Evolutionary conservation across 1,140 invertebrate species (phyloP).

Genomic region (Eriocheir sinensis): DNA sequence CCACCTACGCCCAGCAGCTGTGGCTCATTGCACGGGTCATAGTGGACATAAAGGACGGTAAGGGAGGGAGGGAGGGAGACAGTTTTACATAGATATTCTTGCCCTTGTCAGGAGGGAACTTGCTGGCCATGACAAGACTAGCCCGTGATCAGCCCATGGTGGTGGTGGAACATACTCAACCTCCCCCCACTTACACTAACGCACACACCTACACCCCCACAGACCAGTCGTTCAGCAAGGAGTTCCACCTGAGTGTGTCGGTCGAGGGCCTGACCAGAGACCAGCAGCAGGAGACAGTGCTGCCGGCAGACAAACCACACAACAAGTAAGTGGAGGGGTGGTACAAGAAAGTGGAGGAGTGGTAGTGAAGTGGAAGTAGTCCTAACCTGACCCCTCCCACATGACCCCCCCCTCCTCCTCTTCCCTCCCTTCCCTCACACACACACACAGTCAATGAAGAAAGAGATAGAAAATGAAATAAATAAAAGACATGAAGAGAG

Average conservation of each 20-base stretch:
- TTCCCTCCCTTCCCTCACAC: too few relatives aligned
- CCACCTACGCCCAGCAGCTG: conserved; percentile 95
- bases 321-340: conserved; percentile 65
- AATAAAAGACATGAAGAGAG: too few relatives aligned
- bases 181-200: background rate
- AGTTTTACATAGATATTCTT: background rate
- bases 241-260: conserved; percentile 78
- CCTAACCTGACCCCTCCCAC: background rate
- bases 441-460: too few relatives aligned
- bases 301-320: conserved; percentile 67
- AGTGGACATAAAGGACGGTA: conserved; percentile 92
- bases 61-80: conserved; percentile 70
- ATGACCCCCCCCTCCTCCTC: background rate
- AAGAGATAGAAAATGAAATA: too few relatives aligned
- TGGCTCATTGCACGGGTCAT: conserved; percentile 94
- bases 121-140: too few relatives aligned
- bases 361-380: too few relatives aligned
- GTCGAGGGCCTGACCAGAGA: conserved; percentile 78
- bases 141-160: too few relatives aligned
- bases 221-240: conserved; percentile 79
- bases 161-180: background rate
- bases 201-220: background rate
- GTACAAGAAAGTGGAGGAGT: conserved; percentile 61
- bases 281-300: conserved; percentile 49
- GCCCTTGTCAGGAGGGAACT: too few relatives aligned